These are phyloP conservation scores for Heteractis magnifica DNA, from an alignment of 92 coral and sea anemone species.

Conservation along the genomic window DNA sequence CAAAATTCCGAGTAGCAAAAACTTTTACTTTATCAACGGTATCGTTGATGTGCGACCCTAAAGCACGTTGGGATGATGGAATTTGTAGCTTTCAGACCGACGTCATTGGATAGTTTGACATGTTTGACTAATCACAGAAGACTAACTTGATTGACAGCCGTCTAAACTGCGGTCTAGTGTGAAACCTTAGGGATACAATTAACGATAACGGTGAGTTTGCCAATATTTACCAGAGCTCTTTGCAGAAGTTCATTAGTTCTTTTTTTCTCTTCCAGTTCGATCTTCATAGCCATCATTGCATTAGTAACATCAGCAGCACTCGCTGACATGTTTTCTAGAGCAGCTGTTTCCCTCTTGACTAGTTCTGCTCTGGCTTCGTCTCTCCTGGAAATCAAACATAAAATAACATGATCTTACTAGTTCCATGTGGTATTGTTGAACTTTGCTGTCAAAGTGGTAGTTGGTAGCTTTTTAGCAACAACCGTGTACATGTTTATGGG, in stretches of 20 bases:
- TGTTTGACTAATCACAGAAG: too few relatives aligned
- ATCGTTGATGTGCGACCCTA: too few relatives aligned
- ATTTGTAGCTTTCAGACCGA: too few relatives aligned
- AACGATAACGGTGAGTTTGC: not conserved
- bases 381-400: constrained; percentile 14
- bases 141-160: too few relatives aligned
- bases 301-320: constrained; percentile 95
- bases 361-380: constrained; percentile 28
- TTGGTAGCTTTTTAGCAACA: too few relatives aligned
- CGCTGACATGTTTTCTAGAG: constrained; percentile 78
- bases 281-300: constrained; percentile 95
- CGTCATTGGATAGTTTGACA: too few relatives aligned
- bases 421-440: not conserved
- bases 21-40: too few relatives aligned
- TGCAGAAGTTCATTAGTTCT: constrained; percentile 90
- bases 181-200: not conserved
- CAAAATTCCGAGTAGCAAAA: too few relatives aligned
- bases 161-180: too few relatives aligned
- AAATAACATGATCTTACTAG: not conserved
- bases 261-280: constrained; percentile 94
- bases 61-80: too few relatives aligned
- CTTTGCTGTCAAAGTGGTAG: too few relatives aligned
- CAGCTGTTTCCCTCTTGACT: constrained; percentile 56
- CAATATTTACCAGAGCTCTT: constrained; percentile 81
- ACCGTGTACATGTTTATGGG: too few relatives aligned